phyloP scores from a whole-genome alignment of 2,797 vertebrate genomes.

The Melanotaenia trifasciata region DNA sequence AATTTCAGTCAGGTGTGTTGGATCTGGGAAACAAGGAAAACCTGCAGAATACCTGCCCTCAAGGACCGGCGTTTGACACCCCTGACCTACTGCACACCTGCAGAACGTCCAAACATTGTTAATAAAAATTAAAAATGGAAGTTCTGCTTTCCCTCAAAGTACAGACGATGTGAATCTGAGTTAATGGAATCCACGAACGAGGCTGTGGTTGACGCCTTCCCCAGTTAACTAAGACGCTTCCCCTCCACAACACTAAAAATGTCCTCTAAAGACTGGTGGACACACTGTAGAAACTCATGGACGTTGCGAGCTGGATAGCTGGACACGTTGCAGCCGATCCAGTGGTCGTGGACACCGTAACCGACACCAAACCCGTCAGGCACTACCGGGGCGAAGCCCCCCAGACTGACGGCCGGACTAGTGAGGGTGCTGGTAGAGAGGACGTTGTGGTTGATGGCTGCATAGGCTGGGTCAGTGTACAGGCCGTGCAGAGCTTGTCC shows the following conservation, averaged over 20 bases:
- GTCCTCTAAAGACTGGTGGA: slow-evolving; percentile 91
- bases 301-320: slow-evolving; percentile 89
- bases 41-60: no score
- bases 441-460: slow-evolving; percentile 92
- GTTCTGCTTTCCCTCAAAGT: no score
- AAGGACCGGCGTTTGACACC: no score
- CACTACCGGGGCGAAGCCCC: slow-evolving; percentile 96
- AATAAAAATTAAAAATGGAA: no score
- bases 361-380: slow-evolving; percentile 92
- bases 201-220: background rate
- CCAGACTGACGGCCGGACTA: slow-evolving; percentile 89
- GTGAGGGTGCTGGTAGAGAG: slow-evolving; percentile 95
- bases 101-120: no score
- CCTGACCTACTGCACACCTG: no score
- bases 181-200: no score
- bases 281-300: slow-evolving; percentile 89
- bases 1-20: no score
- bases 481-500: slow-evolving; percentile 83
- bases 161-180: no score
- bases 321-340: slow-evolving; percentile 93
- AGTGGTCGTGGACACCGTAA: slow-evolving; percentile 90
- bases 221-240: slow-evolving; percentile 75
- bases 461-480: slow-evolving; percentile 90
- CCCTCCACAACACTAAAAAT: slow-evolving; percentile 92
- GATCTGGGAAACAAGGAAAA: no score